Conservation (phyloP, 37 sponge, comb jelly and placozoan genomes). For the Axinella damicornis region DNA sequence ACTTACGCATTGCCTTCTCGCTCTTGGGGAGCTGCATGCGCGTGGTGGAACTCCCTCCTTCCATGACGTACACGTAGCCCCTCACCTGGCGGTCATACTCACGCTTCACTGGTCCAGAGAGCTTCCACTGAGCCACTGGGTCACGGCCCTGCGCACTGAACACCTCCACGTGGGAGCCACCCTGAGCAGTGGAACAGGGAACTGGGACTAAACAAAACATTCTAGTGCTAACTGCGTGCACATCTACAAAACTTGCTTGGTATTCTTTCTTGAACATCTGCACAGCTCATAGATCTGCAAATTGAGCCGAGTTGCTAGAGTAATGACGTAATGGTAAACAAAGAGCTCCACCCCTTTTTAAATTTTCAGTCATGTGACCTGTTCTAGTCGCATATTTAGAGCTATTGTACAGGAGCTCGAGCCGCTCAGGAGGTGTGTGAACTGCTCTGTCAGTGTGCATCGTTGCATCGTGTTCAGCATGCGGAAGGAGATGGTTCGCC, state of each 20-base stretch:
- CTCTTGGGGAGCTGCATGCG: conserved; percentile 83
- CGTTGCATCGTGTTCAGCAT: no score
- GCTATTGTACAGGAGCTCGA: no score
- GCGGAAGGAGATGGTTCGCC: no score
- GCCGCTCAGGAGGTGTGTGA: no score
- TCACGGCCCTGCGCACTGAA: conserved; percentile 78
- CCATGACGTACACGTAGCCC: conserved; percentile 80
- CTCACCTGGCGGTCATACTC: conserved; percentile 74
- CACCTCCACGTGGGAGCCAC: conserved; percentile 72
- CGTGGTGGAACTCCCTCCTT: conserved; percentile 79
- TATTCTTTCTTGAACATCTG: conserved; percentile 70
- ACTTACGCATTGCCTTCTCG: conserved; percentile 74
- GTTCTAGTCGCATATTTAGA: no score
- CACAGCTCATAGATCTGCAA: no score
- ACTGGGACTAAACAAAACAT: background rate
- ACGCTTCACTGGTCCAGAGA: conserved; percentile 36
- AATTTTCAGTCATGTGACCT: no score
- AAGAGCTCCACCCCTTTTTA: no score
- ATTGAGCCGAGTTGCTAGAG: no score
- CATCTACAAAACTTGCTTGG: conserved; percentile 37
- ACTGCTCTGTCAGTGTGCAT: no score
- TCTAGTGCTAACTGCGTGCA: background rate
- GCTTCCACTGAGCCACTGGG: conserved; percentile 38
- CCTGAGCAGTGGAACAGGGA: conserved; percentile 36
- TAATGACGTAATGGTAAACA: no score